A percentile compares a stretch with the other conserved stretches of the same genome.
Conservation (phyloP, 1,140 invertebrate genomes). For the Laupala kohalensis region DNA sequence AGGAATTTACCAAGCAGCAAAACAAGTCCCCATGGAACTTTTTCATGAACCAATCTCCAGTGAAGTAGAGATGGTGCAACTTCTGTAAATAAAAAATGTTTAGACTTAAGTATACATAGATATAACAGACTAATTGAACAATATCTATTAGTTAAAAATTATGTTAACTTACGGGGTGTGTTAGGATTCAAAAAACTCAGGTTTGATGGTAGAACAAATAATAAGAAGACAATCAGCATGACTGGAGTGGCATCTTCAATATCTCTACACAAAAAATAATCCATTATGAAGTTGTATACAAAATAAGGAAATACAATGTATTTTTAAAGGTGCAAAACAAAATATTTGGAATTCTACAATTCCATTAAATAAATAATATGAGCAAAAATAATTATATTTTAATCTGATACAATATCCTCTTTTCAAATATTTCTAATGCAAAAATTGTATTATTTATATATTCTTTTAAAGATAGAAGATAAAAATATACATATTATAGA, state of each 20-base stretch:
- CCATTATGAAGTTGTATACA: too few species aligned
- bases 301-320: too few species aligned
- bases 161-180: not conserved
- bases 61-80: slow-evolving; percentile 52
- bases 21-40: slow-evolving; percentile 65
- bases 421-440: too few species aligned
- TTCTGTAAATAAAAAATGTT: not conserved
- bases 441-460: too few species aligned
- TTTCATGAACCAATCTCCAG: slow-evolving; percentile 65
- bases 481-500: too few species aligned
- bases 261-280: slow-evolving; percentile 37
- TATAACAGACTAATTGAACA: not conserved
- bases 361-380: too few species aligned
- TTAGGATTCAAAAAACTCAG: slow-evolving; percentile 42
- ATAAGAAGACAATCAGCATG: slow-evolving; percentile 60
- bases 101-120: slow-evolving; percentile 1
- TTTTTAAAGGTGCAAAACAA: too few species aligned
- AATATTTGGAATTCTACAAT: too few species aligned
- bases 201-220: slow-evolving; percentile 68
- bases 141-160: not conserved
- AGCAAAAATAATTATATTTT: too few species aligned
- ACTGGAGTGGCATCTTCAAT: slow-evolving; percentile 74
- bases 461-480: too few species aligned
- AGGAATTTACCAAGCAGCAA: slow-evolving; percentile 39
- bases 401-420: too few species aligned